Base-by-base conservation (phyloP, 2,888 invertebrate species). In the Acleris cristana region DNA sequence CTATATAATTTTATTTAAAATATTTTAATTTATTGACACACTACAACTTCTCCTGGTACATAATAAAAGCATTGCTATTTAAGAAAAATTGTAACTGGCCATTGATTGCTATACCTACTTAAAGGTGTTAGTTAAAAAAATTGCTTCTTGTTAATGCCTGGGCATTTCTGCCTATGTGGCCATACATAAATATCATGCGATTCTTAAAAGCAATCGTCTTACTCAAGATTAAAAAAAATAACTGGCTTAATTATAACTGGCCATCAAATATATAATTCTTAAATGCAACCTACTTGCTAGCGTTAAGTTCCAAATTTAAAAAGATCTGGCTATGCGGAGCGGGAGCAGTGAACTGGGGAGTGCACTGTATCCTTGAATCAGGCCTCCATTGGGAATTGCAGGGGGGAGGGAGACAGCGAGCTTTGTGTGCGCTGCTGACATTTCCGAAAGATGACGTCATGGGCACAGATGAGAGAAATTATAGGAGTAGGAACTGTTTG, bases 331-430 rank as follows among this genome's bases (percentile, higher is more conserved):
- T 87, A 88, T 80, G 70, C 74, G 74, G 79, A 76, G 75, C 76
- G 88, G 84, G 90, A 86, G 85, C 90, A 90, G 82, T 90, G 90
- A 91, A 91, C 91, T 87, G 86, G 86, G 80, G 85, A 87, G 84
- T 81, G 86, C 84, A 83, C 85, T 78, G 81, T 84, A 90, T 90
- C 89, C 91, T 91, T 90, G 90, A 87, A 81, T 81, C 76, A 77
- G 78, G 81, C 82, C 79, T 83, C 84, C 84, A 80, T 69, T 87
- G 85, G 83, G 85, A 89, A 85, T 81, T 82, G 72, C 71, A 76
- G 54, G 88, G 40, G 54, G 68, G 83, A 90, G 67, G 72, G 83
- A 81, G 89, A 90, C 74, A 73, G 80, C 73, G 45, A 76, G 75
- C 79, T 30, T 70, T 74, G 65, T 73, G 73, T 78, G 77, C 79